Percentiles rank a stretch among this genome's conserved stretches.
Conservation (phyloP, 2,797 vertebrate species). For the Buphagus erythrorhynchus region DNA sequence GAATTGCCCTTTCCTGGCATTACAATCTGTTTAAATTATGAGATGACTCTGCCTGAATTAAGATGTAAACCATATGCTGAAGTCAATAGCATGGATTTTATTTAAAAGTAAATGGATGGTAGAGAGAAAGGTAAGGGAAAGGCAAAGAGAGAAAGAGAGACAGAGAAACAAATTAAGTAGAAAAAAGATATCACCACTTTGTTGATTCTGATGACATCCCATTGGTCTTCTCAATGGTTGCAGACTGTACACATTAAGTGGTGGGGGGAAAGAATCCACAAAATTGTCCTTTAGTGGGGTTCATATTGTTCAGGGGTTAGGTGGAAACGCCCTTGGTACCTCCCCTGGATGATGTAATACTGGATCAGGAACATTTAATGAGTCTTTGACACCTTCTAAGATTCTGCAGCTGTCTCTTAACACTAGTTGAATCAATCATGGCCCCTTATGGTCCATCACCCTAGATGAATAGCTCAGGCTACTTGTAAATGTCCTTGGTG, state of each 20-base stretch:
- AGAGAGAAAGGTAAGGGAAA: neutral
- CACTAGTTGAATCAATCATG: neutral
- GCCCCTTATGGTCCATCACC: neutral
- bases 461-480: neutral
- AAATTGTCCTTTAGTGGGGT: neutral
- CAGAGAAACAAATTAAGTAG: neutral
- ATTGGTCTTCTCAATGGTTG: neutral
- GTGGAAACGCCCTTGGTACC: fast-evolving
- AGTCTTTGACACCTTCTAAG: neutral
- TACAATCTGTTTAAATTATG: neutral
- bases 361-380: neutral
- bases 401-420: neutral
- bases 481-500: neutral
- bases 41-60: neutral
- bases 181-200: neutral
- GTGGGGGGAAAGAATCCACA: neutral
- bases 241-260: neutral
- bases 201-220: neutral
- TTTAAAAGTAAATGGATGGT: neutral
- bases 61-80: neutral
- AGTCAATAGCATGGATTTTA: neutral
- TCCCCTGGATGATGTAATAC: neutral
- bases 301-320: neutral
- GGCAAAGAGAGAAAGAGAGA: neutral
- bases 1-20: neutral